Percentiles rank a stretch among this genome's conserved stretches.
These are phyloP conservation scores for Pimpla rufipes DNA, from an alignment of 2,888 invertebrate genomes.

Conservation along the genomic window DNA sequence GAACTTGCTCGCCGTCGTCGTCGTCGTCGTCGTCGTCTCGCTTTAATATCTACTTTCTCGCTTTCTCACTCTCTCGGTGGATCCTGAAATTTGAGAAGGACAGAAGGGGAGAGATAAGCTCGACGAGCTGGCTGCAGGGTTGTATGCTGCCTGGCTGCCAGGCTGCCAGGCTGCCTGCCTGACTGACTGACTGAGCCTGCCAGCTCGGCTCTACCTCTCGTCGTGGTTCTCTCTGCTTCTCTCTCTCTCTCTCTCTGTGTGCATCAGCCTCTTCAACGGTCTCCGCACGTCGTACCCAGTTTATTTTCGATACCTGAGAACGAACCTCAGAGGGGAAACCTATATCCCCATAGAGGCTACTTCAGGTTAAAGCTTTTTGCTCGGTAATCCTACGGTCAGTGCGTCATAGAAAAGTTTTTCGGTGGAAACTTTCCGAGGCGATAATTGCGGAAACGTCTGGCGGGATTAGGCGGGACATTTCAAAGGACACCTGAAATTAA, in stretches of 20 bases:
- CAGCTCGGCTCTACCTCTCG: too few relatives aligned
- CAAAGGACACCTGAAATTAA: not conserved
- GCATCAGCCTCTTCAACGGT: conserved; percentile 40
- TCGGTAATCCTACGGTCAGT: conserved; percentile 1
- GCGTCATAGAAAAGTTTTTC: not conserved
- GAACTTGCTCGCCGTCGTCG: conserved; percentile 59
- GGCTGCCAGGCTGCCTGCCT: conserved; percentile 17
- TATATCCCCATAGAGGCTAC: not conserved
- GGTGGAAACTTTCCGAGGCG: not conserved
- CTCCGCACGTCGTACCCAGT: conserved; percentile 3
- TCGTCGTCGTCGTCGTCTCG: too few relatives aligned
- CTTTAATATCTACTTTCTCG: too few relatives aligned
- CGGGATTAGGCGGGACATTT: not conserved
- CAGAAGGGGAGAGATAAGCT: conserved; percentile 68
- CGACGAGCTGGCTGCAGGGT: conserved; percentile 56
- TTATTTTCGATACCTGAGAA: conserved; percentile 40
- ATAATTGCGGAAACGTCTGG: not conserved
- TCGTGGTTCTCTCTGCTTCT: conserved; percentile 13
- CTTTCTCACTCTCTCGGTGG: conserved; percentile 54
- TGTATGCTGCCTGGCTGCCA: not conserved
- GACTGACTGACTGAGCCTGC: conserved; percentile 10
- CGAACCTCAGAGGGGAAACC: not conserved
- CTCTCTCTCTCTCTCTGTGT: conserved; percentile 56
- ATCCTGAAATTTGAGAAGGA: conserved; percentile 73
- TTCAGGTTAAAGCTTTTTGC: conserved; percentile 8